Evolutionary conservation across 2,888 invertebrate species (phyloP), one percentile per base, ranked within the genome.

Genomic region (Suillia variegata): DNA sequence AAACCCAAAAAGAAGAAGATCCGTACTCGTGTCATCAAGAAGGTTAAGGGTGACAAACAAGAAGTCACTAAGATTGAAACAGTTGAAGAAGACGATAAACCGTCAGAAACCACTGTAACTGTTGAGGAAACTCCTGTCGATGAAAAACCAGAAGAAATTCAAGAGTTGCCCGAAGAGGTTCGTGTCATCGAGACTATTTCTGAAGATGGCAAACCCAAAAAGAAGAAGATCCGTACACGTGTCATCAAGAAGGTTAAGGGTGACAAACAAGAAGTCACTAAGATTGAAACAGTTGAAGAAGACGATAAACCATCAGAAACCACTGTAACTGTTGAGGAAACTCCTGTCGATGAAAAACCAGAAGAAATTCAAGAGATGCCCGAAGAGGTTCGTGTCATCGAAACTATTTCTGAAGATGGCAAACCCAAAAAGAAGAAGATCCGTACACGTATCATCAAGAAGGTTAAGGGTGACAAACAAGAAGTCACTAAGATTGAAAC

Each of bases 401-500:
- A 76, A 62, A 70, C 70, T 4, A 51, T 61, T 4, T 64, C 84
- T 0, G 67, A 69, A 22, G 76, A 76, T 58, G 80, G 78, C 17
- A 74, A 70, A 54, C 79, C 82, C 0, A 79, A 76, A 56, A 83
- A 80, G 62, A 74, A 69, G 57, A 70, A 69, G 2, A 69, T 70
- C 21, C 80, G 54, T 26, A 68, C 58, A 22, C 57, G 59, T 22
- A 34, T 59, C 8, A 59, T 62, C 42, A 64, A 62, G 50, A 61
- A 59, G 50, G 51, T 69, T 5, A 78, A 66, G 65, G 83, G 77
- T 55, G 62, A 67, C 48, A 78, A 77, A 70, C 67, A 78, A 42
- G 78, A 83, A 66, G 69, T 79, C 13, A 82, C 80, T 0, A 76
- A 80, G 71, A 79, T 82, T 51, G 67, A 78, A 22, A 81, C 81